A percentile compares a stretch with the other conserved stretches of the same genome.
Evolutionary conservation across 1,140 invertebrate genomes (phyloP).

Genomic region (Drosophila parabipectinata): DNA sequence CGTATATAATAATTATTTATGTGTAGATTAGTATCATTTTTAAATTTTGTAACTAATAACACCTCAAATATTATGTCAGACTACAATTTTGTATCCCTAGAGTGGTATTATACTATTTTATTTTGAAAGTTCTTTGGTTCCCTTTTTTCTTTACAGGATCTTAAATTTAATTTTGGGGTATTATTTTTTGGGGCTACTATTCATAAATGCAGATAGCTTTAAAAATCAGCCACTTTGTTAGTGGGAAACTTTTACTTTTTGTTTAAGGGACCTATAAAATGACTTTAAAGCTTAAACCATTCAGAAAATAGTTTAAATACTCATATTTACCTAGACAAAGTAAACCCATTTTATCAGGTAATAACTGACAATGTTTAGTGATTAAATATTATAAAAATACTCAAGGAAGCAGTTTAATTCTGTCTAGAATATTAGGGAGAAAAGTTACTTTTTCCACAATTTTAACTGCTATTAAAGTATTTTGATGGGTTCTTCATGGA

Average conservation of each 20-base stretch:
- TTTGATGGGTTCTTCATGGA: too few species aligned
- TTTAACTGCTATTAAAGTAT: too few species aligned
- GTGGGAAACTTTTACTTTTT: neutral
- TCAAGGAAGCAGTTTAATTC: neutral
- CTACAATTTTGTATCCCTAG: neutral
- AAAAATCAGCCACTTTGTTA: neutral
- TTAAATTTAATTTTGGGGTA: too few species aligned
- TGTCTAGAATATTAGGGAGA: too few species aligned
- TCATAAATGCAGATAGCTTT: neutral
- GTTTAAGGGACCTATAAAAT: neutral
- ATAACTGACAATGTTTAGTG: conserved; percentile 3
- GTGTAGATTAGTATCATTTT: neutral
- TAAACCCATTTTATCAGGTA: conserved; percentile 11
- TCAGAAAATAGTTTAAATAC: conserved; percentile 23
- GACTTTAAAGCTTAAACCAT: conserved; percentile 10
- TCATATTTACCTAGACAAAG: conserved; percentile 26
- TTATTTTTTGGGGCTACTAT: too few species aligned
- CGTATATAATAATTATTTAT: neutral
- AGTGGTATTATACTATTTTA: neutral
- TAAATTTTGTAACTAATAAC: neutral
- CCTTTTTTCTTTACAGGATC: too few species aligned
- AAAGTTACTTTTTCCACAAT: too few species aligned
- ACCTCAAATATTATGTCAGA: neutral
- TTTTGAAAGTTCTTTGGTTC: neutral
- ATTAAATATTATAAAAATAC: neutral